Percentiles rank a stretch among this genome's conserved stretches.
These are phyloP conservation scores for Halichondria panicea DNA, from an alignment of 37 sponge, comb jelly and placozoan species.

Conservation along the genomic window DNA sequence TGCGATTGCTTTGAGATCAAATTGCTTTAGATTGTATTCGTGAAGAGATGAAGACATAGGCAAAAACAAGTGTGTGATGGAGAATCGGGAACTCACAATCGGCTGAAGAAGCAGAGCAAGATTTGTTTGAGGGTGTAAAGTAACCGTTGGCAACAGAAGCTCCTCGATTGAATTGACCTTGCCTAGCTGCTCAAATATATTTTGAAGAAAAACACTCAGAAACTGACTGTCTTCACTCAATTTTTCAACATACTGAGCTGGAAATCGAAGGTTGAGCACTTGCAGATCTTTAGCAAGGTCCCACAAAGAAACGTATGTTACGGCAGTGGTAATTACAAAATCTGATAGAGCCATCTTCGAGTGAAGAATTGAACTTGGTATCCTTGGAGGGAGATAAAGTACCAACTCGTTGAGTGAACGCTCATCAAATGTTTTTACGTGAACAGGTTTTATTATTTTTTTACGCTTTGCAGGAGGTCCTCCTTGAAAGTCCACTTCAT, in stretches of 20 bases:
- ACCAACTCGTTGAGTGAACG: slow-evolving; percentile 23
- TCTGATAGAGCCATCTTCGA: slow-evolving; percentile 6
- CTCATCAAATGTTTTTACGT: slow-evolving; percentile 15
- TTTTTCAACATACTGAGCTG: background rate
- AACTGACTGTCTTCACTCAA: slow-evolving; percentile 5
- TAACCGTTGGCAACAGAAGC: slow-evolving; percentile 13
- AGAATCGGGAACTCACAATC: background rate
- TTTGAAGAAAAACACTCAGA: slow-evolving; percentile 1
- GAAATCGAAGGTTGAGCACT: slow-evolving; percentile 26
- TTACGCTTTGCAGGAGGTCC: slow-evolving; percentile 11
- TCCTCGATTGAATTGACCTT: slow-evolving; percentile 32
- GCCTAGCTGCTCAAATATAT: background rate
- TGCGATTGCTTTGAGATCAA: slow-evolving; percentile 7
- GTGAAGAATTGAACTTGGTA: slow-evolving; percentile 20
- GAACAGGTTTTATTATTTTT: background rate
- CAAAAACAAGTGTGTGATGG: slow-evolving; percentile 10
- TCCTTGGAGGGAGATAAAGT: slow-evolving; percentile 14
- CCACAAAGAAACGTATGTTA: slow-evolving; percentile 37
- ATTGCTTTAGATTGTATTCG: background rate
- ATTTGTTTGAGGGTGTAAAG: background rate
- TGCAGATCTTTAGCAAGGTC: slow-evolving; percentile 6
- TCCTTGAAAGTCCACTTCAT: background rate
- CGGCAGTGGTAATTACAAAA: slow-evolving; percentile 13
- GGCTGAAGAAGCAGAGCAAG: background rate
- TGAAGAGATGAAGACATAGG: background rate